These are phyloP conservation scores for Neodiprion lecontei DNA, from an alignment of 1,140 invertebrate genomes.

Conservation along the genomic window DNA sequence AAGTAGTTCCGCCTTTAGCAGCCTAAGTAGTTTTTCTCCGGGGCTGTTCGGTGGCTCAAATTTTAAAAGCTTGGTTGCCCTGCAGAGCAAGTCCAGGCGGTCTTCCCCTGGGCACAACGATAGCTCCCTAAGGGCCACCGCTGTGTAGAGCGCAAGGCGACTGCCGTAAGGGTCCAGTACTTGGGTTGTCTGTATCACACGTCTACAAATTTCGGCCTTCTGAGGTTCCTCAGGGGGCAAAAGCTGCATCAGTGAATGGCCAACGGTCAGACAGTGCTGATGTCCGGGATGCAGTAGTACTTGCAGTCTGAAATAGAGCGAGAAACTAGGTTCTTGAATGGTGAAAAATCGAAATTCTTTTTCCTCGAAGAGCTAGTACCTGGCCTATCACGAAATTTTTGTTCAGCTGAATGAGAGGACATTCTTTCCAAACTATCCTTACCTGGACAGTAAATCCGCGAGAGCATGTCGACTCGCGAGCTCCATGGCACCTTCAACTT, in stretches of 20 bases:
- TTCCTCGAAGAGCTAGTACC: no score
- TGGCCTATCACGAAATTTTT: no score
- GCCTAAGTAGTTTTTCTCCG: conserved; percentile 57
- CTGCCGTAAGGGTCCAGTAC: conserved; percentile 74
- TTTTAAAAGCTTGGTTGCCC: conserved; percentile 58
- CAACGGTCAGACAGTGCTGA: conserved; percentile 79
- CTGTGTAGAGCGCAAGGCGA: conserved; percentile 73
- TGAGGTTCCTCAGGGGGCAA: conserved; percentile 65
- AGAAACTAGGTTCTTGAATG: conserved; percentile 43
- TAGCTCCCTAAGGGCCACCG: conserved; percentile 76
- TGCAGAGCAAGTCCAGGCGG: conserved; percentile 50
- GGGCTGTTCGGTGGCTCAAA: conserved; percentile 62
- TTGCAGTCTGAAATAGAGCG: conserved; percentile 55
- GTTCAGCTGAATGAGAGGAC: no score
- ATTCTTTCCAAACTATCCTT: background rate
- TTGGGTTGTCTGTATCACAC: conserved; percentile 69
- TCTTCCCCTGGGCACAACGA: conserved; percentile 64
- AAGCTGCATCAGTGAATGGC: conserved; percentile 81
- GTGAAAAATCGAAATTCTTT: no score
- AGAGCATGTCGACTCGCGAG: conserved; percentile 41
- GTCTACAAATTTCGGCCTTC: conserved; percentile 70
- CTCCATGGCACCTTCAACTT: conserved; percentile 71
- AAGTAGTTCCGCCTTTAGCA: conserved; percentile 43
- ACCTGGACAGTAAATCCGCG: conserved; percentile 51
- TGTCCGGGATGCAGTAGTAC: conserved; percentile 80